Evolutionary conservation across 2,888 invertebrate genomes (phyloP).

Genomic region (Pristionchus arcanus): DNA sequence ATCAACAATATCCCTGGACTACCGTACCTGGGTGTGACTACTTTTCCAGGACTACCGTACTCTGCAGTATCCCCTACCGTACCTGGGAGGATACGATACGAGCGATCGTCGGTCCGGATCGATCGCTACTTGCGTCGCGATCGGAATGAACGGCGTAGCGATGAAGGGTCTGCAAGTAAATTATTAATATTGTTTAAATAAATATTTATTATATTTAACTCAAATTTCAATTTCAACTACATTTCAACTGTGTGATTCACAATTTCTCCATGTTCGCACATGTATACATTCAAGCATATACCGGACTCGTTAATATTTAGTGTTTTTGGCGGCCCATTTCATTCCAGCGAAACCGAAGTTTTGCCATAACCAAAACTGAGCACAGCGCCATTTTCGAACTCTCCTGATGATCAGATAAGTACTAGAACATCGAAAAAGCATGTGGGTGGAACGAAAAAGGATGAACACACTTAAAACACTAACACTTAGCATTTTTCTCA

Average conservation of each 20-base stretch:
- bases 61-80: constrained; percentile 37
- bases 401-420: background rate
- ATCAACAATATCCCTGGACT: no score
- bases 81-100: background rate
- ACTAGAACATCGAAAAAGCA: background rate
- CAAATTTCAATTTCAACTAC: background rate
- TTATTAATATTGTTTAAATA: background rate
- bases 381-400: background rate
- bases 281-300: background rate
- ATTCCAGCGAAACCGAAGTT: background rate
- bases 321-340: background rate
- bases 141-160: constrained; percentile 77
- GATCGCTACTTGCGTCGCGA: constrained; percentile 73
- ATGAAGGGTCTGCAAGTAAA: constrained; percentile 74
- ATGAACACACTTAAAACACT: background rate
- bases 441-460: background rate
- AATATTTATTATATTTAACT: background rate
- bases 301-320: background rate
- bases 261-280: background rate
- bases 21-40: no score
- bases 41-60: background rate
- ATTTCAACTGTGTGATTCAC: no score
- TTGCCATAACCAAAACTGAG: background rate
- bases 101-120: constrained; percentile 59
- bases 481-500: no score